Evolutionary conservation across 2,888 invertebrate genomes (phyloP), one percentile per base, ranked within the genome.

Genomic region (Zootermopsis nevadensis): DNA sequence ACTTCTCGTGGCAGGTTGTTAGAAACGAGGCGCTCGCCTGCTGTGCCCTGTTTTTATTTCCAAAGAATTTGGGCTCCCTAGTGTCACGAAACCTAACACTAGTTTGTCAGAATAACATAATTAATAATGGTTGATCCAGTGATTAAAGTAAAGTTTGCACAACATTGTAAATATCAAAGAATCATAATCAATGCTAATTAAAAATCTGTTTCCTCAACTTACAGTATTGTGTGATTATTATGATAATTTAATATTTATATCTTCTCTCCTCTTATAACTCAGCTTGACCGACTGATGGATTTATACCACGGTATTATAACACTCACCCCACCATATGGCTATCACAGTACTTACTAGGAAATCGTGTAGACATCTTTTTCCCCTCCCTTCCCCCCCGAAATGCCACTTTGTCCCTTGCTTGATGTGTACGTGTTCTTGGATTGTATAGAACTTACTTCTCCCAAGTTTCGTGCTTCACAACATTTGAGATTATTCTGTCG

Each of bases 81-180:
- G 72, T 33, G 30, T 67, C 31, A 30, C 33, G 33, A 72, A 35
- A 72, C 35, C 72, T 72, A 72, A 72, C 72, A 33, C 31, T 72
- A 33, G 72, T 72, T 72, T 72, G 27, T 10, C 72, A 53, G 19
- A 53, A 6, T 53, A 53, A 53, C 24, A 53, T 15, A 53, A 53
- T 10, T 22, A 53, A 22, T 53, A 53, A 22, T 53, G 24, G 15
- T 53, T 22, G 24, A 53, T 22, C 24, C 38, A 38, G 15, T 53
- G 53, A 19, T 15, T 6, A 24, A 24, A 53, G 53, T 15, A 53
- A 53, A 6, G 15, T 38, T 53, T 53, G 15, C 19, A 53, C 53
- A 15, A 10, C 53, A 24, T 15, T 53, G 53, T 48, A 53, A 53
- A 10, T 53, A 15, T 53, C 19, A 53, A 15, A 53, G 15, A 53